Evolutionary conservation across 2,888 invertebrate genomes (phyloP), one percentile per base, ranked within the genome.

Genomic region (Drosophila fungiperda): DNA sequence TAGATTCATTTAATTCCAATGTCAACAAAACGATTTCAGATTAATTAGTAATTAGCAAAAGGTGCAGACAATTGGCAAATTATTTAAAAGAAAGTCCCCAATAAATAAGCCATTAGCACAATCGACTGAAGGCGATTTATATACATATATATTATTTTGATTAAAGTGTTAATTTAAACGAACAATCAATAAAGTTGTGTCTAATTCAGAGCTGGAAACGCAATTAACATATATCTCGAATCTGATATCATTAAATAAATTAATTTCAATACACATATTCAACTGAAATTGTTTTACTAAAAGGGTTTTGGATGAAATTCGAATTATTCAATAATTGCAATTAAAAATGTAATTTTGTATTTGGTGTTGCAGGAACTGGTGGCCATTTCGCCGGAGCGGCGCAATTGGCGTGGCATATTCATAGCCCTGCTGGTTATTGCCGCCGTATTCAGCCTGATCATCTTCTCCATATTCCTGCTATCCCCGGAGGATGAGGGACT

Each of bases 361-460:
- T 45, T 45, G 20, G 20, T 6, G 9, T 83, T 94, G 6, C 95
- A 98, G 98, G 98, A 98, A 93, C 93, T 98, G 93, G 98, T 97
- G 85, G 97, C 97, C 48, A 95, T 96, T 59, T 96, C 97, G 17
- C 97, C 97, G 5, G 97, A 96, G 77, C 96, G 98, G 92, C 95
- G 98, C 77, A 98, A 99, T 94, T 99, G 98, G 98, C 95, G 97
- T 52, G 98, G 98, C 23, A 98, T 99, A 89, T 96, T 97, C 85
- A 98, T 98, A 82, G 98, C 98, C 0, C 94, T 98, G 75, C 94
- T 98, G 89, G 98, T 99, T 82, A 98, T 98, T 83, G 96, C 97
- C 29, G 96, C 97, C 36, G 98, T 98, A 40, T 95, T 97, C 86
- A 97, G 97, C 55, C 95, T 98, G 86, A 98, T 98, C 82, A 96